phyloP scores from a whole-genome alignment of 1,140 invertebrate species.

The Sitobion miscanthi region DNA sequence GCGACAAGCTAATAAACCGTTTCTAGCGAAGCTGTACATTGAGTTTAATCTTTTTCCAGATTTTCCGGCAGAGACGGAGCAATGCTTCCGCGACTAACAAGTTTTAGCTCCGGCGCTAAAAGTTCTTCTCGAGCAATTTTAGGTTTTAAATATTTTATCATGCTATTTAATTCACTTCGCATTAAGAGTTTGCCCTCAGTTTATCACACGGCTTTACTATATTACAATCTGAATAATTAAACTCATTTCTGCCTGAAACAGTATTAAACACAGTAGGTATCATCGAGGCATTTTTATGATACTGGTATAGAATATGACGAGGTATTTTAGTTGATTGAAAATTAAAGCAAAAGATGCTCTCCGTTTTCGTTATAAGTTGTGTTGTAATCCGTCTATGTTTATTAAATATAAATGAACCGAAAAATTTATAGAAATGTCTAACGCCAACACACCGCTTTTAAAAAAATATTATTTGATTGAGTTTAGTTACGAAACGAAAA shows the following conservation, averaged over 20 bases:
- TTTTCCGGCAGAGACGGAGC: background rate
- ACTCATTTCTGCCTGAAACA: background rate
- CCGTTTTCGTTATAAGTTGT: background rate
- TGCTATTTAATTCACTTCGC: conserved; percentile 2
- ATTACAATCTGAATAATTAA: conserved; percentile 33
- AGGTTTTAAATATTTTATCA: conserved; percentile 22
- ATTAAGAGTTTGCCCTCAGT: background rate
- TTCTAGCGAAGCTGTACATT: background rate
- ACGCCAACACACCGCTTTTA: background rate
- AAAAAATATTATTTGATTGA: background rate
- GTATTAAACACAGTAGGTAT: background rate
- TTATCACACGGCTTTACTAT: conserved; percentile 19
- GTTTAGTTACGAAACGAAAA: background rate
- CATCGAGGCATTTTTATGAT: background rate
- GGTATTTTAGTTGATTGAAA: background rate
- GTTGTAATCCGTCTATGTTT: background rate
- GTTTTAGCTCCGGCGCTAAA: background rate
- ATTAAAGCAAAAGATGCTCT: background rate
- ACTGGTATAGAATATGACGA: background rate
- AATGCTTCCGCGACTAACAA: background rate
- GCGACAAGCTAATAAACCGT: background rate
- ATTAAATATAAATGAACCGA: background rate
- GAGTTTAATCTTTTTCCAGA: conserved; percentile 8
- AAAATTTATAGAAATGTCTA: background rate
- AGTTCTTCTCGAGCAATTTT: conserved; percentile 6